Base-by-base conservation (phyloP, 2,888 invertebrate species). In the Torymus auratus region DNA sequence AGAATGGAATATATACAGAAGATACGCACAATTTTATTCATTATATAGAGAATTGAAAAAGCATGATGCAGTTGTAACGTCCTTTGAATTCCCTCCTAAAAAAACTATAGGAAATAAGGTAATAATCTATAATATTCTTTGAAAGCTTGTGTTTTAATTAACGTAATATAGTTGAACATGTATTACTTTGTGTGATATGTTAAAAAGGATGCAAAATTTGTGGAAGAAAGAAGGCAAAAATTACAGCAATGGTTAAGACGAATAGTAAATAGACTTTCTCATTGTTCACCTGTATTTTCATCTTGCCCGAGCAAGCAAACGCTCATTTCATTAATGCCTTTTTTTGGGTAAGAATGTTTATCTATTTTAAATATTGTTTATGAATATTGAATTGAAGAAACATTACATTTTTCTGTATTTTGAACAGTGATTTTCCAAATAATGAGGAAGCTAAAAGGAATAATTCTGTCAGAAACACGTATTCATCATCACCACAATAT, bases 1-100 rank as follows among this genome's bases (percentile, higher is more conserved):
- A 84, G 98, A 98, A 90, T 98, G 98, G 98, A 97, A 97, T 88
- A 95, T 98, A n/a, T 97, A 97, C 90, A 94, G 98, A 85, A 94
- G 99, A 87, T 99, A 98, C 89, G 96, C 97, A 10, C 98, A 98
- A 90, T 98, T 99, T 91, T 93, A 97, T 89, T 94, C 96, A 83
- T 92, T 98, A 50, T 97, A 98, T 89, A 94, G 94, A 82, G 95
- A 96, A 85, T 92, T 98, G 61, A 96, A 96, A 89, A 97, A 97
- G 88, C 94, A 95, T 88, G 96, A 97, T 88, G 94, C 95, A 0
- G 92, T 95, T 80, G 94, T 98, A 72, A 94, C 94, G 20, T 94
- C 94, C 4, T 96, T 97, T 88, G 96, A 97, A 88, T 98, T 99
- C 92, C 98, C 99, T 11, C 98, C 97, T 0, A 99, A 99, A 91